Conservation (phyloP, 2,888 invertebrate species). For the Thereva nobilitata region DNA sequence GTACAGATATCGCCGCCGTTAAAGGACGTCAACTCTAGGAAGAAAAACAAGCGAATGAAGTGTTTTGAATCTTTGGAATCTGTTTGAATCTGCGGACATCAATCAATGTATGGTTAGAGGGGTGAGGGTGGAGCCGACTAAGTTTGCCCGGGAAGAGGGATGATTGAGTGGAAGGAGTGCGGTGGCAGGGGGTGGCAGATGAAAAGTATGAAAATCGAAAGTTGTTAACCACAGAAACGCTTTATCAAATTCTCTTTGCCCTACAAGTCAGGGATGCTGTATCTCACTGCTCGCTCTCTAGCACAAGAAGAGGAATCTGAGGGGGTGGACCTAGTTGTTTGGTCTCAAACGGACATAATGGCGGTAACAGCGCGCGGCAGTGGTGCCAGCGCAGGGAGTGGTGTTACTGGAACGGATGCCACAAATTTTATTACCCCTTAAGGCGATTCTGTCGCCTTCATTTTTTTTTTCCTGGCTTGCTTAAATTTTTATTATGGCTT, state of each 20-base stretch:
- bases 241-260: conserved; percentile 21
- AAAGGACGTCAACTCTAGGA: background rate
- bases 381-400: too few relatives aligned
- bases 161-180: conserved; percentile 1
- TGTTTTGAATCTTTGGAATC: conserved; percentile 25
- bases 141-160: background rate
- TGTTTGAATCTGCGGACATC: conserved; percentile 34
- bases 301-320: background rate
- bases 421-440: conserved; percentile 35
- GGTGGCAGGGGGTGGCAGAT: conserved; percentile 22
- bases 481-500: background rate
- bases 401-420: conserved; percentile 26
- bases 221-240: conserved; percentile 24
- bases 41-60: conserved; percentile 26
- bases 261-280: background rate
- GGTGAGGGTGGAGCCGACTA: too few relatives aligned
- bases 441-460: conserved; percentile 33
- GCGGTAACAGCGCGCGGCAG: too few relatives aligned
- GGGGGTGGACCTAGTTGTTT: background rate
- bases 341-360: too few relatives aligned
- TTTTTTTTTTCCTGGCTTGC: conserved; percentile 21
- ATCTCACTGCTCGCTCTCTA: background rate
- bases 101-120: conserved; percentile 12
- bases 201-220: conserved; percentile 26
- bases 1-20: too few relatives aligned